Evolutionary conservation across 2,888 invertebrate genomes (phyloP), one percentile per base, ranked within the genome.

Genomic region (Drosophila lutescens): DNA sequence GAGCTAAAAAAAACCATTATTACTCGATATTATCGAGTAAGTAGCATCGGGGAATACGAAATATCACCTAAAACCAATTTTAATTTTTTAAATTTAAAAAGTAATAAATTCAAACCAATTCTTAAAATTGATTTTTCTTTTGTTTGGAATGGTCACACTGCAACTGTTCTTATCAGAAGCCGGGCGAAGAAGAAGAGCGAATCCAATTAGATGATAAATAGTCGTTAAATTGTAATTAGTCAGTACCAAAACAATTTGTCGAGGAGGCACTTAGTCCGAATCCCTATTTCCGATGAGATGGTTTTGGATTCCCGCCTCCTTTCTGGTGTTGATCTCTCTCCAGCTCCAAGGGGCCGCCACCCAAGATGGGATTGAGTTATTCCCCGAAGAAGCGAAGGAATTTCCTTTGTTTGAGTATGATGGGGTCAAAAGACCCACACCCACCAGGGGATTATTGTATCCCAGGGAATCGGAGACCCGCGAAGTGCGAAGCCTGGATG

Each of bases 401-500:
- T 13, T 4, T 4, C 34, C 55, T 4, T 20, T 15, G 9, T 82
- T 68, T 59, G 17, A 55, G n/a, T 80, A 80, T 50, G 13, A 4
- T 7, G 40, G 59, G 4, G 51, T 75, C 0, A 60, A 50, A 30
- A 62, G 57, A 43, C 79, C 86, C 2, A 66, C 32, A 26, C 49
- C 59, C 12, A 91, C 90, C 3, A 71, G 66, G 2, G 92, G 92
- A 2, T 69, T 92, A 10, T 75, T 92, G 0, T 92, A 92, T 82
- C 92, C 92, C 0, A 79, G 95, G 76, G 96, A 96, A 73, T 96
- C 97, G 6, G 96, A 96, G 91, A 95, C 96, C 0, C 94, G 99
- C 72, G 96, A 97, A 90, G 94, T 96, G 34, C 94, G 93, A 77
- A 94, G 93, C 0, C 93, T 99, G 43, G 96, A 98, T 91, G 98